These are phyloP conservation scores for Parotocinclus haroldoi DNA, from an alignment of 2,797 vertebrate genomes.

Conservation along the genomic window DNA sequence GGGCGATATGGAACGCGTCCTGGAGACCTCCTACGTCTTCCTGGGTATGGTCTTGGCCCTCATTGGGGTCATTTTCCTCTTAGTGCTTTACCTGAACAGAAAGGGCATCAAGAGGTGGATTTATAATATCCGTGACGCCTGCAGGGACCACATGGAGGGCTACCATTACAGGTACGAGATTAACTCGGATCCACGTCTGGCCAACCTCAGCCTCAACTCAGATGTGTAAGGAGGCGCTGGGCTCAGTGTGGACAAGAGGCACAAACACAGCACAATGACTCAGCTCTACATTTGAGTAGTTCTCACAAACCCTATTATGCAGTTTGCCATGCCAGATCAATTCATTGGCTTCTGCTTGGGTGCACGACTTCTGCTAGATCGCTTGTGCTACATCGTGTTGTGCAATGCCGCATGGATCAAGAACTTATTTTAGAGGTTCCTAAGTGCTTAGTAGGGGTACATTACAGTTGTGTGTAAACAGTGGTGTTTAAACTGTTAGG, in stretches of 20 bases:
- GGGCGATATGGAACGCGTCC: conserved; percentile 68
- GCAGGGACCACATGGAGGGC: conserved; percentile 99
- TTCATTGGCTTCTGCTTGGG: conserved; percentile 41
- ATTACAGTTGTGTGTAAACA: conserved; percentile 13
- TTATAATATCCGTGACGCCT: conserved; percentile 95
- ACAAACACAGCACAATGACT: conserved; percentile 25
- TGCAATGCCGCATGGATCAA: conserved; percentile 66
- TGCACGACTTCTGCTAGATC: conserved; percentile 28
- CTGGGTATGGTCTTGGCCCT: conserved; percentile 93
- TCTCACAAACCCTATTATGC: conserved; percentile 21
- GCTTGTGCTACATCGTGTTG: conserved; percentile 57
- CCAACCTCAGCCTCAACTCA: conserved; percentile 92
- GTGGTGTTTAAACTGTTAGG: not conserved
- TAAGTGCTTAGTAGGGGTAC: conserved; percentile 18
- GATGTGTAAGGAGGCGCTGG: conserved; percentile 77
- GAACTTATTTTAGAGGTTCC: conserved; percentile 51
- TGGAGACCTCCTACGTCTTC: conserved; percentile 96
- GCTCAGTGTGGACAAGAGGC: not conserved
- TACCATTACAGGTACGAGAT: conserved; percentile 98
- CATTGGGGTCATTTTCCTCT: conserved; percentile 93
- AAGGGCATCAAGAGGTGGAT: conserved; percentile 99
- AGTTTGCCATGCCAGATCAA: conserved; percentile 36
- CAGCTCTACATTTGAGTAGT: conserved; percentile 80
- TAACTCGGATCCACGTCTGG: conserved; percentile 88
- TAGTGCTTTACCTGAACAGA: conserved; percentile 96